Evolutionary conservation across 23 tunicate genomes (phyloP).

Genomic region (Phallusia fumigata): DNA sequence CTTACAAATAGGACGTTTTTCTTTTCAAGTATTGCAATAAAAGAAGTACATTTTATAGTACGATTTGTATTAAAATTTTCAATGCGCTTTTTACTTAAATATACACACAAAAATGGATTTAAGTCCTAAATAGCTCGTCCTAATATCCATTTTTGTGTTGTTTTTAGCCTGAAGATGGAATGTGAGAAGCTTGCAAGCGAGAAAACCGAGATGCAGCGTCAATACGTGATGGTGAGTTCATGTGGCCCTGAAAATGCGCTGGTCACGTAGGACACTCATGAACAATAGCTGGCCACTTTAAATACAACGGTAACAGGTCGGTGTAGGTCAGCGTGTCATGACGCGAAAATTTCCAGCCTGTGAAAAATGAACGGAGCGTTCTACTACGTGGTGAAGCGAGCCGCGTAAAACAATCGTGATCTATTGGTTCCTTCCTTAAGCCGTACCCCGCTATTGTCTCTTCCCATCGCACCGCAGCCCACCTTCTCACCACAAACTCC

Average conservation of each 20-base stretch:
- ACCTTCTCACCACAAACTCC: background rate
- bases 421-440: background rate
- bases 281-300: background rate
- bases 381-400: background rate
- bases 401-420: conserved; percentile 5
- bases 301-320: too few species aligned
- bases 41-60: too few species aligned
- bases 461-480: background rate
- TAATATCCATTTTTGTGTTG: too few species aligned
- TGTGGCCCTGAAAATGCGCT: background rate
- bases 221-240: conserved; percentile 77
- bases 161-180: conserved; percentile 68
- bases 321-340: background rate
- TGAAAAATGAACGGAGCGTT: background rate
- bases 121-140: too few species aligned
- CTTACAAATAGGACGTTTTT: too few species aligned
- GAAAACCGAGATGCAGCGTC: conserved; percentile 86
- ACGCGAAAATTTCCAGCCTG: background rate
- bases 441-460: background rate
- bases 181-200: conserved; percentile 78
- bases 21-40: too few species aligned
- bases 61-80: too few species aligned
- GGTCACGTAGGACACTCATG: background rate
- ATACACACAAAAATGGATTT: too few species aligned
- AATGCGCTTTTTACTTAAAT: too few species aligned